These are phyloP conservation scores for Cryptocephalus primarius DNA, from an alignment of 2,888 invertebrate species.

Conservation along the genomic window DNA sequence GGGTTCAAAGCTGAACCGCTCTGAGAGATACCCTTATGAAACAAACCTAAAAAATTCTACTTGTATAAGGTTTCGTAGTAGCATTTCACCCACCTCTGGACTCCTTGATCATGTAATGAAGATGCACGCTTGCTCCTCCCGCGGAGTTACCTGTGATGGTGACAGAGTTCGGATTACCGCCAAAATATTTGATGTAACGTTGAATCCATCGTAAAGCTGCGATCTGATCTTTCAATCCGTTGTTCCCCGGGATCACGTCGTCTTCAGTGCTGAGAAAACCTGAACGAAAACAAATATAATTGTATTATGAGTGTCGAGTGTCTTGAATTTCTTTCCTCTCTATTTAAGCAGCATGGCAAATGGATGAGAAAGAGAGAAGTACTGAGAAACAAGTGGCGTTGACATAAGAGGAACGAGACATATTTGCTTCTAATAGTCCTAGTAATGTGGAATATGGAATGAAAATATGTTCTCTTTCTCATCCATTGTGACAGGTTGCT, in stretches of 20 bases:
- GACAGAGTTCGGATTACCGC: constrained; percentile 59
- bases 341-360: too few relatives aligned
- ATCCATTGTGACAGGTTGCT: too few relatives aligned
- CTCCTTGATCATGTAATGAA: constrained; percentile 52
- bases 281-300: constrained; percentile 21
- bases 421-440: too few relatives aligned
- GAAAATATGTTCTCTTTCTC: too few relatives aligned
- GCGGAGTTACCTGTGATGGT: constrained; percentile 61
- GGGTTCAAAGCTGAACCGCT: constrained; percentile 59
- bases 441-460: too few relatives aligned
- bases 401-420: too few relatives aligned
- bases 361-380: too few relatives aligned
- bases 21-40: constrained; percentile 52
- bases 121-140: constrained; percentile 64
- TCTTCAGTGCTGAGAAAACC: constrained; percentile 70
- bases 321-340: too few relatives aligned
- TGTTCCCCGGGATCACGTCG: constrained; percentile 55
- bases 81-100: not conserved
- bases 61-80: not conserved
- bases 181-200: constrained; percentile 56
- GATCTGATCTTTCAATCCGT: constrained; percentile 63
- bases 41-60: constrained; percentile 30
- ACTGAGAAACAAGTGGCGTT: too few relatives aligned
- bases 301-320: too few relatives aligned
- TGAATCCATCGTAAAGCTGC: constrained; percentile 60